phyloP scores from a whole-genome alignment of 2,113 vertebrate species.

The Calidris pugnax region DNA sequence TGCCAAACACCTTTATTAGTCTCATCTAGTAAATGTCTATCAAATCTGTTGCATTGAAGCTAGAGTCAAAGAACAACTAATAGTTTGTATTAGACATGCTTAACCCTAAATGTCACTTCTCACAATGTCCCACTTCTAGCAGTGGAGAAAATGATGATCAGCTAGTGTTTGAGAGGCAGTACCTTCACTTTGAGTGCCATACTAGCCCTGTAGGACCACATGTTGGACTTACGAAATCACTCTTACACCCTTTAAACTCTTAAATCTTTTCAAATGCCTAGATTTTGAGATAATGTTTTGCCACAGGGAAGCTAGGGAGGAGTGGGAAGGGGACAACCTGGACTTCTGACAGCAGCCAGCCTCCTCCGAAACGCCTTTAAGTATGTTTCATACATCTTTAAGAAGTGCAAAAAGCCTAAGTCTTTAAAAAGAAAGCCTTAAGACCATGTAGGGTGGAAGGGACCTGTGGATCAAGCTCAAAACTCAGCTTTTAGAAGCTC shows the following conservation, averaged over 20 bases:
- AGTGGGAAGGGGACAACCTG: neutral
- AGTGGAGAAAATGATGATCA: neutral
- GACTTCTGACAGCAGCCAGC: neutral
- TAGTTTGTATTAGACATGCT: neutral
- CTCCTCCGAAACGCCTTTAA: neutral
- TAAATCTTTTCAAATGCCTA: neutral
- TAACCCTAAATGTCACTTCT: neutral
- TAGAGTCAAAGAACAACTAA: neutral
- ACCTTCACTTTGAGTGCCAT: neutral
- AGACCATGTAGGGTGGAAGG: neutral
- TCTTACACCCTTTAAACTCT: neutral
- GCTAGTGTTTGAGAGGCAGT: neutral
- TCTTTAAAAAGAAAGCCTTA: neutral
- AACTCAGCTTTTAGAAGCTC: neutral
- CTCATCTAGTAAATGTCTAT: neutral
- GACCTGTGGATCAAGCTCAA: neutral
- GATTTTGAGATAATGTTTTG: neutral
- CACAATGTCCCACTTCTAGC: neutral
- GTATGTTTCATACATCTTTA: neutral
- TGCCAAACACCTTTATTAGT: neutral
- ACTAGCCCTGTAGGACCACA: neutral
- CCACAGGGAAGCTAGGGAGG: neutral
- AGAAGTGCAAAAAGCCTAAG: neutral
- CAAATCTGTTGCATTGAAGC: neutral
- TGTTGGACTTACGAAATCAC: neutral